A percentile compares a stretch with the other conserved stretches of the same genome.
Evolutionary conservation across 2,113 vertebrate genomes (phyloP).

Genomic region (Gopherus flavomarginatus): DNA sequence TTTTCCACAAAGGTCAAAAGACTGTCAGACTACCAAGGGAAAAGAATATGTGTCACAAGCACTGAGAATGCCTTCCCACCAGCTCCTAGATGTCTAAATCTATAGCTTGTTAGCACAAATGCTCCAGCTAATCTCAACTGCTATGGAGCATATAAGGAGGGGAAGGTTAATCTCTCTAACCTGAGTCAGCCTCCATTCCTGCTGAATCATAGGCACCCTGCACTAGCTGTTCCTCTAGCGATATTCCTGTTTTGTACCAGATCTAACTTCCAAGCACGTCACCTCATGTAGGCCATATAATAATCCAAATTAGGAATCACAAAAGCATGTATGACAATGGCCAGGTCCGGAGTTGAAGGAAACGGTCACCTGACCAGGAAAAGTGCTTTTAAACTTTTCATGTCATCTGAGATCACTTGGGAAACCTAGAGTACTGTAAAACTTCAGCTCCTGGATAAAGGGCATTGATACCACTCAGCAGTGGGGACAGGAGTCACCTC

Average conservation of each 20-base stretch:
- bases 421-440: not conserved
- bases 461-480: not conserved
- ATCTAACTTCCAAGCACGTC: not conserved
- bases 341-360: not conserved
- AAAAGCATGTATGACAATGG: not conserved
- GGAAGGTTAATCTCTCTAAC: not conserved
- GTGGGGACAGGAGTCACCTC: not conserved
- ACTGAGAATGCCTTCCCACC: not conserved
- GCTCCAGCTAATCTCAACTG: not conserved
- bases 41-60: not conserved
- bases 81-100: rapidly evolving
- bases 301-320: not conserved
- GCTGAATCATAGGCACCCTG: not conserved
- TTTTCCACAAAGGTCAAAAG: not conserved
- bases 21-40: not conserved
- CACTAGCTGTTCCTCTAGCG: not conserved
- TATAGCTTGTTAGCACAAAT: rapidly evolving
- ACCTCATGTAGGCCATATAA: not conserved
- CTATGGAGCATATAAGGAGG: not conserved
- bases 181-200: not conserved
- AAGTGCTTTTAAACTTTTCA: not conserved
- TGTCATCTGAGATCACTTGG: not conserved
- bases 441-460: not conserved
- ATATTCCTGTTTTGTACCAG: not conserved
- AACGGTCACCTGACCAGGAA: not conserved